These are phyloP conservation scores for Sisyra terminalis DNA, from an alignment of 2,888 invertebrate species.

Conservation along the genomic window DNA sequence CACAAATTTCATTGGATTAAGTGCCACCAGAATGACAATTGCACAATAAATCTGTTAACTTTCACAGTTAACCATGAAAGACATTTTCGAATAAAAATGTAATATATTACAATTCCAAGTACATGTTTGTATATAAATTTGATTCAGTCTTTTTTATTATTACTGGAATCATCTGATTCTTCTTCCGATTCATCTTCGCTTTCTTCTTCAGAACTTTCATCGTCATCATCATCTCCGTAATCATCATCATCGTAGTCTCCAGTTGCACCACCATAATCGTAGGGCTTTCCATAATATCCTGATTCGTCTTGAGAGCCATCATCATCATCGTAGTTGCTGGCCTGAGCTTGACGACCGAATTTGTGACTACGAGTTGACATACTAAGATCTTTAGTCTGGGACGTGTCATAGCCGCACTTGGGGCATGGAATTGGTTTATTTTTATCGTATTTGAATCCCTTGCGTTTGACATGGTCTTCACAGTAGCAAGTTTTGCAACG, in stretches of 20 bases:
- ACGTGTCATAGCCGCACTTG: slow-evolving; percentile 85
- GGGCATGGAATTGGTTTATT: slow-evolving; percentile 81
- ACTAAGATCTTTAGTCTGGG: slow-evolving; percentile 83
- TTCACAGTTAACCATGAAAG: too few relatives aligned
- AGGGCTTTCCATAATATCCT: slow-evolving; percentile 26
- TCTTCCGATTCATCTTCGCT: slow-evolving; percentile 19
- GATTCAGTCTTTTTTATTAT: too few relatives aligned
- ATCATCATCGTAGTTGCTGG: slow-evolving; percentile 39
- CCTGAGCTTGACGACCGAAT: slow-evolving; percentile 70
- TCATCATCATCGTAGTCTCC: slow-evolving; percentile 30
- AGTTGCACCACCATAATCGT: slow-evolving; percentile 20
- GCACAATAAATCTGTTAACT: too few relatives aligned
- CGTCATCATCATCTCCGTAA: slow-evolving; percentile 29
- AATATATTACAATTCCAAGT: too few relatives aligned
- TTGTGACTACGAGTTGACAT: slow-evolving; percentile 87
- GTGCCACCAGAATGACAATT: too few relatives aligned
- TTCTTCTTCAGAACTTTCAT: slow-evolving; percentile 22
- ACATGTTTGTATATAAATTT: too few relatives aligned
- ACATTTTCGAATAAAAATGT: too few relatives aligned
- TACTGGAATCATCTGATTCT: slow-evolving; percentile 19
- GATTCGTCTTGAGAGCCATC: slow-evolving; percentile 41
- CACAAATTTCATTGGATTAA: too few relatives aligned
- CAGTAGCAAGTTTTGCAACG: slow-evolving; percentile 94
- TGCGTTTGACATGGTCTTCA: slow-evolving; percentile 87
- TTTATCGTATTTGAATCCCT: slow-evolving; percentile 76